These are phyloP conservation scores for Alsophila aescularia DNA, from an alignment of 2,888 invertebrate species.

Conservation along the genomic window DNA sequence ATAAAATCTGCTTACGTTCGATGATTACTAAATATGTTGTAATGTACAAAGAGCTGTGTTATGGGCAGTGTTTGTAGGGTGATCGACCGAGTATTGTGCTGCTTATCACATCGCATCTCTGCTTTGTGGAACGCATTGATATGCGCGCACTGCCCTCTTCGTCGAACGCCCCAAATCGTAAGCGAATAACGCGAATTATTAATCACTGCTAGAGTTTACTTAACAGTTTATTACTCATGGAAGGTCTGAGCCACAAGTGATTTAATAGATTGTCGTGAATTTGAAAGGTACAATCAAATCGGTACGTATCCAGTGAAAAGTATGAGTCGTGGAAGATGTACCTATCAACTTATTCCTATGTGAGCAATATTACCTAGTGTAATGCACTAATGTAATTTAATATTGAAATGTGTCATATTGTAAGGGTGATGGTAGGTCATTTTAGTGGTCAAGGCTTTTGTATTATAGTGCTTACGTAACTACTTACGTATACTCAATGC, in stretches of 20 bases:
- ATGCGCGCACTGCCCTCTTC: constrained; percentile 68
- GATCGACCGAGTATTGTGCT: constrained; percentile 75
- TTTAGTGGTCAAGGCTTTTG: no score
- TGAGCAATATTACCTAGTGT: no score
- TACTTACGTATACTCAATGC: no score
- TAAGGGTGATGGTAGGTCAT: no score
- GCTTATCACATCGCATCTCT: constrained; percentile 78
- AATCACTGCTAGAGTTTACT: constrained; percentile 56
- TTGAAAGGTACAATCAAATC: not conserved
- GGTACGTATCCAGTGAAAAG: not conserved
- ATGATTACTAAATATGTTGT: constrained; percentile 4
- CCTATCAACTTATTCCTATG: no score
- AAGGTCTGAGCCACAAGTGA: not conserved
- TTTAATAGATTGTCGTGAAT: not conserved
- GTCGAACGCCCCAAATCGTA: constrained; percentile 74
- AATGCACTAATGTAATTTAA: no score
- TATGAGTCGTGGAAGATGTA: not conserved
- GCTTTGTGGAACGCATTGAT: constrained; percentile 73
- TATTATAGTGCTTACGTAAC: no score
- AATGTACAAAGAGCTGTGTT: constrained; percentile 30
- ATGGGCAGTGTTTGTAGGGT: constrained; percentile 54
- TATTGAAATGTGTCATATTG: no score
- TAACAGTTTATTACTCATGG: constrained; percentile 59
- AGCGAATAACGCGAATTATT: constrained; percentile 65
- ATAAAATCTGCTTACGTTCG: not conserved